Evolutionary conservation across 2,888 invertebrate genomes (phyloP).

Genomic region (Clistopyga incitator): DNA sequence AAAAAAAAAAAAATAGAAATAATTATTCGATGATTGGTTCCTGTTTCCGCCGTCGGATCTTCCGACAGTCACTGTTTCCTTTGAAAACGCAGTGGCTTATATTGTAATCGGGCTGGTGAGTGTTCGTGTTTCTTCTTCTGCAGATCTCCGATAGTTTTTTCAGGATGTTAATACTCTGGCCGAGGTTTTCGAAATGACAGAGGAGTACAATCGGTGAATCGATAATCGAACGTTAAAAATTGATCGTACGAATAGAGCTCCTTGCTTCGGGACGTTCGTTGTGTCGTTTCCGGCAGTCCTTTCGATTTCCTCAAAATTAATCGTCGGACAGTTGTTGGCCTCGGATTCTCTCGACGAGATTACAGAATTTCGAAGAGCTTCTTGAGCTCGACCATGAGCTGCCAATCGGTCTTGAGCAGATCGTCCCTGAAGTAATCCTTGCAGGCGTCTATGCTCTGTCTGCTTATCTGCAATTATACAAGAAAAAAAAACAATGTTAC

Average conservation of each 20-base stretch:
- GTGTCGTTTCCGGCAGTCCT: constrained; percentile 22
- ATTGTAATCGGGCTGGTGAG: not conserved
- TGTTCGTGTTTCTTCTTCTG: not conserved
- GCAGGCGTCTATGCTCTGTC: constrained; percentile 99
- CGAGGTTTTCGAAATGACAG: not conserved
- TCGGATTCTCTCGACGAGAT: constrained; percentile 40
- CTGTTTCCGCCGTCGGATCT: constrained; percentile 25
- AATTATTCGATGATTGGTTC: constrained; percentile 30
- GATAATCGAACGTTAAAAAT: constrained; percentile 23
- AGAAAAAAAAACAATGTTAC: constrained; percentile 33
- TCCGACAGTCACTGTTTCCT: constrained; percentile 12
- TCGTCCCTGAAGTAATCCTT: constrained; percentile 99
- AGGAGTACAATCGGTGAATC: not conserved
- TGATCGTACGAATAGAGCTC: constrained; percentile 18
- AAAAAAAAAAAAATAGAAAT: constrained; percentile 32
- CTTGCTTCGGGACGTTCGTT: constrained; percentile 10
- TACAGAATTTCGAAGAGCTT: constrained; percentile 98
- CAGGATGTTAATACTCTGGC: not conserved
- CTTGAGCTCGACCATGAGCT: constrained; percentile 98
- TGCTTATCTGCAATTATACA: constrained; percentile 92
- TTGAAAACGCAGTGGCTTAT: not conserved
- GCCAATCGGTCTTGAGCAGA: constrained; percentile 98
- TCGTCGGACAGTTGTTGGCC: not conserved
- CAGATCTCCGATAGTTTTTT: not conserved
- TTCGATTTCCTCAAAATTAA: not conserved